Evolutionary conservation across 2,797 vertebrate species (phyloP).

Genomic region (Thunnus albacares): DNA sequence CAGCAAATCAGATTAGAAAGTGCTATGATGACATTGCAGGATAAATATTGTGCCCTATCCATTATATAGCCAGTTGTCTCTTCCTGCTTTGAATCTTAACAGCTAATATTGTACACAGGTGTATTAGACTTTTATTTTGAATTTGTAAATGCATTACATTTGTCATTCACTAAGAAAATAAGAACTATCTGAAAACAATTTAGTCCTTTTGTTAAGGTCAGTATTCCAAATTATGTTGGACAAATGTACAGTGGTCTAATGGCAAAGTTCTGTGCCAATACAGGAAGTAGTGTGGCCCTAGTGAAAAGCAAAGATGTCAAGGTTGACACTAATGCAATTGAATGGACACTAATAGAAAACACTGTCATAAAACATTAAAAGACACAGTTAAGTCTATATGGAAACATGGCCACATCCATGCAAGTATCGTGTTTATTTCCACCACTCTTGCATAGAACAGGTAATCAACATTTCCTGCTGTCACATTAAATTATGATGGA

Average conservation of each 20-base stretch:
- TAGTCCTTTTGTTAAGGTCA: too few species aligned
- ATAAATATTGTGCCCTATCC: background rate
- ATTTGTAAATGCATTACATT: too few species aligned
- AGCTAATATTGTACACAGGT: too few species aligned
- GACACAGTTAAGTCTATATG: background rate
- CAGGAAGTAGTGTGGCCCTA: background rate
- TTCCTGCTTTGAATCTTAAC: too few species aligned
- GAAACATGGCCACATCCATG: background rate
- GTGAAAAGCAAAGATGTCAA: background rate
- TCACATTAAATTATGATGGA: conserved; percentile 25
- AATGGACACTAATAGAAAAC: background rate
- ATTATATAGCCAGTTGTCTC: too few species aligned
- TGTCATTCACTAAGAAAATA: background rate
- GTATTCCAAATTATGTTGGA: background rate
- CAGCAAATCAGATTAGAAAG: too few species aligned
- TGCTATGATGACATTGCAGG: too few species aligned
- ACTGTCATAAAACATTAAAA: background rate
- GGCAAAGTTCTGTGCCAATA: background rate
- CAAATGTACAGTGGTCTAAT: background rate
- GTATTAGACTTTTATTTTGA: too few species aligned
- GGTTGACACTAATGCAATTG: background rate
- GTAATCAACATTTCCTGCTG: conserved; percentile 32
- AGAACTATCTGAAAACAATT: too few species aligned
- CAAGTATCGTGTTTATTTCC: background rate
- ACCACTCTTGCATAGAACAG: background rate